phyloP scores from a whole-genome alignment of 2,113 vertebrate genomes.

The Gopherus flavomarginatus region DNA sequence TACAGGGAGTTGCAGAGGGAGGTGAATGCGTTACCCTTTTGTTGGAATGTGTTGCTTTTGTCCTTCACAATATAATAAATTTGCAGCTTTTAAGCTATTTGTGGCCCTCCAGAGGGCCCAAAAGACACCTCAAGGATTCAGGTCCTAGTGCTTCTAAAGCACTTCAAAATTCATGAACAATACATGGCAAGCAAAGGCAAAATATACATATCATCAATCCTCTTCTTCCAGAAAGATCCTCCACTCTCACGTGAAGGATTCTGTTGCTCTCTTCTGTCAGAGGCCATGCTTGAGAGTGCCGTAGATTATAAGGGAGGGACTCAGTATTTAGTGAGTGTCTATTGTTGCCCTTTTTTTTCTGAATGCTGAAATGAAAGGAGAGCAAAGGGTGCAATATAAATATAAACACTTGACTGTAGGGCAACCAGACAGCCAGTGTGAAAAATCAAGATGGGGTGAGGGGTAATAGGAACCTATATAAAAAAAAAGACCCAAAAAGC shows the following conservation, averaged over 20 bases:
- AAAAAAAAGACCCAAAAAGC: too few species aligned
- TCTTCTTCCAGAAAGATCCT: neutral
- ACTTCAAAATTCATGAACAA: neutral
- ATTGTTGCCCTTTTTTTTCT: neutral
- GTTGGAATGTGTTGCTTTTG: neutral
- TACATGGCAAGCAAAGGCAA: neutral
- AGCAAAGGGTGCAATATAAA: neutral
- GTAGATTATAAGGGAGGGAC: accelerated
- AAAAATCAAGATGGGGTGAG: too few species aligned
- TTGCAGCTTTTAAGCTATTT: neutral
- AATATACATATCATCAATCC: neutral
- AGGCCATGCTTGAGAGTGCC: neutral
- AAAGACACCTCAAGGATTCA: neutral
- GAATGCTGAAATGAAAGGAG: neutral
- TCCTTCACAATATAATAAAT: neutral
- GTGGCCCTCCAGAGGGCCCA: neutral
- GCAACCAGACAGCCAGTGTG: too few species aligned
- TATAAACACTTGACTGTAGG: neutral
- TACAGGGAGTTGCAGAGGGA: too few species aligned
- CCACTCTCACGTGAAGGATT: neutral
- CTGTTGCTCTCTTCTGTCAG: neutral
- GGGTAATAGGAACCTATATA: too few species aligned
- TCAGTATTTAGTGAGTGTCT: neutral
- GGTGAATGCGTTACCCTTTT: too few species aligned
- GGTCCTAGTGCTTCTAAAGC: neutral